Evolutionary conservation across 2,797 vertebrate genomes (phyloP), one percentile per base, ranked within the genome.

Genomic region (Synanceia verrucosa): DNA sequence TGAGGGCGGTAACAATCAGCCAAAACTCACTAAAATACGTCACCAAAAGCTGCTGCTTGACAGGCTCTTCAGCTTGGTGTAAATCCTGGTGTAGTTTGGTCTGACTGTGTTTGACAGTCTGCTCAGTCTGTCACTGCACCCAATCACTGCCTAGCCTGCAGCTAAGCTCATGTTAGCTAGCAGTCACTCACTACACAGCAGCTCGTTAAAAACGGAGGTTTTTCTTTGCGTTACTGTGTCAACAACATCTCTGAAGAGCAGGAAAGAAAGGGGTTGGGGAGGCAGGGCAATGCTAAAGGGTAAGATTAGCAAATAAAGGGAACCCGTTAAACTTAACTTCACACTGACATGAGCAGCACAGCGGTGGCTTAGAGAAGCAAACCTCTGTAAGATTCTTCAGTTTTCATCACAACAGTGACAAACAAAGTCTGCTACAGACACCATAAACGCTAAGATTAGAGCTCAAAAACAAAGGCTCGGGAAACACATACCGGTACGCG

Each of bases 381-480:
- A 8, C 9, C 4, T 2, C 24, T 12, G 33, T 8, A 19, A 18
- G 9, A 12, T 9, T 12, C 4, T 33, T 16, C 13, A 2, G 31
- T 46, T 48, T 31, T 4, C 29, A 31, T 31, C 29, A 31, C 29
- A 31, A 29, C 28, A 29, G 28, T 6, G 6, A 29, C 5, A 47
- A 8, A 53, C 0, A 12, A 23, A 10, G n/a, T 23, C 3, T 1
- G 24, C 10, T 14, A 13, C 63, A 7, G 6, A 14, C n/a, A n/a
- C n/a, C n/a, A 0, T 2, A 3, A 18, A 1, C 4, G 64, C 31
- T n/a, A n/a, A 39, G 23, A 24, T 16, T 11, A 39, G 13, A 31
- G 63, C 47, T 55, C 71, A 36, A 76, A 77, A 82, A 87, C 83
- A 86, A 89, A 79, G 75, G 69, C 74, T 81, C 14, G 2, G 41